phyloP scores from a whole-genome alignment of 92 coral and sea anemone genomes.

The Heliopora coerulea region DNA sequence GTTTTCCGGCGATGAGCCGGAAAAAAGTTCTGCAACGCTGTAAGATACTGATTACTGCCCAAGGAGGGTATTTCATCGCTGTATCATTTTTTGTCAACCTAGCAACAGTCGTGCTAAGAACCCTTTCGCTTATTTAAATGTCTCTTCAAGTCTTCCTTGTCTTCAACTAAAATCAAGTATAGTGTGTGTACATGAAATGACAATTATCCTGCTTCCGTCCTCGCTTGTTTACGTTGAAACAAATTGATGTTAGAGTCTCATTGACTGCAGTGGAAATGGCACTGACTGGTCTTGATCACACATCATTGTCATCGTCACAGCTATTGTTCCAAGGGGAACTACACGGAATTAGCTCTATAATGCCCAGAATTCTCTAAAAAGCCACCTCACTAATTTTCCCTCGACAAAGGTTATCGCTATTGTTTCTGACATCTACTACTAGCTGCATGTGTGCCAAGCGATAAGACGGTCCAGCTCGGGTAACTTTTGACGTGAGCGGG shows the following conservation, averaged over 20 bases:
- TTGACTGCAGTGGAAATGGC: conserved; percentile 10
- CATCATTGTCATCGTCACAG: background rate
- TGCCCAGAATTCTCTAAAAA: too few species aligned
- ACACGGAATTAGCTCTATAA: too few species aligned
- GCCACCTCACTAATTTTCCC: background rate
- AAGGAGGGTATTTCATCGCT: too few species aligned
- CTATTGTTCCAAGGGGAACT: background rate
- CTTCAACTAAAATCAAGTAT: background rate
- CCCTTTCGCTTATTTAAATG: conserved; percentile 3
- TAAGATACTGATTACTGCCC: conserved; percentile 1
- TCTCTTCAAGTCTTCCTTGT: conserved; percentile 6
- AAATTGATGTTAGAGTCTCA: conserved; percentile 17
- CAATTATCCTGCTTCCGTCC: conserved; percentile 24
- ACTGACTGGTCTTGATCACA: background rate
- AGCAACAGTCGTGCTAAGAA: too few species aligned
- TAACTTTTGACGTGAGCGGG: too few species aligned
- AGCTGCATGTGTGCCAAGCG: conserved; percentile 9
- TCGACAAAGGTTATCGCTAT: conserved; percentile 32
- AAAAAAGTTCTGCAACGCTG: background rate
- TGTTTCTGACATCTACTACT: too few species aligned
- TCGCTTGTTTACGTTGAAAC: conserved; percentile 1
- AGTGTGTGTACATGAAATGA: conserved; percentile 27
- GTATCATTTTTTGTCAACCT: too few species aligned
- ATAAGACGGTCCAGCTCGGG: conserved; percentile 11
- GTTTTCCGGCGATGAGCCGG: conserved; percentile 31